A percentile compares a stretch with the other conserved stretches of the same genome.
phyloP scores from a whole-genome alignment of 2,888 invertebrate species.

The Meloe dianella region DNA sequence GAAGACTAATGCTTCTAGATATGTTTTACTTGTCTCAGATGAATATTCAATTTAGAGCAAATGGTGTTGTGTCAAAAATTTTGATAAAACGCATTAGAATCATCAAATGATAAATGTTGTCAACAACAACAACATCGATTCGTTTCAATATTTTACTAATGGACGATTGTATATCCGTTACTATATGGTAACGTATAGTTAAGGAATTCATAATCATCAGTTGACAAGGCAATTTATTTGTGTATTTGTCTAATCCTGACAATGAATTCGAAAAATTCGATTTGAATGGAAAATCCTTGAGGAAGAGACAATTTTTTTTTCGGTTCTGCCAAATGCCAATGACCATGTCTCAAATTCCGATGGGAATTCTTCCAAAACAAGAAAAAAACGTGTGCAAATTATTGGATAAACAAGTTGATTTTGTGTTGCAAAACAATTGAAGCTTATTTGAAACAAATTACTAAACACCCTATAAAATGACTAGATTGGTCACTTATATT shows the following conservation, averaged over 20 bases:
- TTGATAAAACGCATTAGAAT: conserved; percentile 33
- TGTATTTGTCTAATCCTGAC: neutral
- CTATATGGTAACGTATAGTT: too few relatives aligned
- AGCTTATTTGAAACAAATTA: conserved; percentile 2
- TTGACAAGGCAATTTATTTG: conserved; percentile 12
- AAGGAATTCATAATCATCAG: conserved; percentile 11
- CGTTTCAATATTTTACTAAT: conserved; percentile 17
- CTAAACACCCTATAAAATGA: conserved; percentile 15
- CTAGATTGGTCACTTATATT: conserved; percentile 9
- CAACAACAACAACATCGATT: conserved; percentile 8
- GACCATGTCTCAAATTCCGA: neutral
- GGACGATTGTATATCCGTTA: neutral
- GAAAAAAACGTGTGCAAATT: neutral
- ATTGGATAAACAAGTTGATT: neutral
- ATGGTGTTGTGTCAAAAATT: conserved; percentile 32
- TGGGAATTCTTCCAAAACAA: neutral
- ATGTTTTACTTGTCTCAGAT: conserved; percentile 42
- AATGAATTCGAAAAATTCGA: neutral
- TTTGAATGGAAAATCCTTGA: neutral
- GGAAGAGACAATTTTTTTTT: neutral
- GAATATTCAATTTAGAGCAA: conserved; percentile 43
- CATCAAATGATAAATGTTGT: conserved; percentile 26
- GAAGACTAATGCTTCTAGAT: conserved; percentile 45
- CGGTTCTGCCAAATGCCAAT: neutral
- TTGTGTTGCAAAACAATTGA: conserved; percentile 11